These are phyloP conservation scores for Thera obeliscata DNA, from an alignment of 2,888 invertebrate species.

Conservation along the genomic window DNA sequence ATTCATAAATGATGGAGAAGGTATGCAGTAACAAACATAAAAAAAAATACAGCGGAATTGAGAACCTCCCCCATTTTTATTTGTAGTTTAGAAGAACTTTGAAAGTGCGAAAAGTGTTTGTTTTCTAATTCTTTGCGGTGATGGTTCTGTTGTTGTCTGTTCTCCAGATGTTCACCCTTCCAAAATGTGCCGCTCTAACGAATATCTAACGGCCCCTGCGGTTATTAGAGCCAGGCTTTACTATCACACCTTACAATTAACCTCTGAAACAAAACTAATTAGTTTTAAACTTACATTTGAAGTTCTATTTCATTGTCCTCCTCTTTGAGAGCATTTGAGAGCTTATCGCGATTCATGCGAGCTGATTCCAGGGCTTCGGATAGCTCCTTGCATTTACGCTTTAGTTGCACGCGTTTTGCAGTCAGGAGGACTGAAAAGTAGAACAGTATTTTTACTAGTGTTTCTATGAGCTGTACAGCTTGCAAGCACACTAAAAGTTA, in stretches of 20 bases:
- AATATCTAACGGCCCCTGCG: conserved; percentile 8
- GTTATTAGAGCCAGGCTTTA: conserved; percentile 2
- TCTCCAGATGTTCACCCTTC: conserved; percentile 11
- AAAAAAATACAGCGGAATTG: too few relatives aligned
- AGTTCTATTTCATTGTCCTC: conserved; percentile 54
- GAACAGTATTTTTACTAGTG: not conserved
- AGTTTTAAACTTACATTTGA: conserved; percentile 51
- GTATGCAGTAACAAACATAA: too few relatives aligned
- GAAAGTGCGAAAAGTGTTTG: too few relatives aligned
- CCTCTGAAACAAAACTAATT: conserved; percentile 14
- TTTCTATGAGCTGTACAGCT: too few relatives aligned
- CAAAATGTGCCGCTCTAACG: conserved; percentile 5
- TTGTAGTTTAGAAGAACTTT: too few relatives aligned
- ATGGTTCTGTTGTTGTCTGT: not conserved
- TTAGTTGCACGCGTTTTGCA: conserved; percentile 65
- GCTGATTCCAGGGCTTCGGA: conserved; percentile 50
- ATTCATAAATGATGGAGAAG: too few relatives aligned
- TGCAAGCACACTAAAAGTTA: too few relatives aligned
- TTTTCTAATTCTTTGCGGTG: not conserved
- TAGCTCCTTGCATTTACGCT: conserved; percentile 60
- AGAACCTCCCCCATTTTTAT: too few relatives aligned
- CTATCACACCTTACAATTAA: conserved; percentile 17
- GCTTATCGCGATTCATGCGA: conserved; percentile 45
- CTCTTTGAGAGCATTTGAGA: conserved; percentile 48
- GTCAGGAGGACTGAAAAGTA: conserved; percentile 58